Evolutionary conservation across 2,888 invertebrate genomes (phyloP), one percentile per base, ranked within the genome.

Genomic region (Papilio protenor): DNA sequence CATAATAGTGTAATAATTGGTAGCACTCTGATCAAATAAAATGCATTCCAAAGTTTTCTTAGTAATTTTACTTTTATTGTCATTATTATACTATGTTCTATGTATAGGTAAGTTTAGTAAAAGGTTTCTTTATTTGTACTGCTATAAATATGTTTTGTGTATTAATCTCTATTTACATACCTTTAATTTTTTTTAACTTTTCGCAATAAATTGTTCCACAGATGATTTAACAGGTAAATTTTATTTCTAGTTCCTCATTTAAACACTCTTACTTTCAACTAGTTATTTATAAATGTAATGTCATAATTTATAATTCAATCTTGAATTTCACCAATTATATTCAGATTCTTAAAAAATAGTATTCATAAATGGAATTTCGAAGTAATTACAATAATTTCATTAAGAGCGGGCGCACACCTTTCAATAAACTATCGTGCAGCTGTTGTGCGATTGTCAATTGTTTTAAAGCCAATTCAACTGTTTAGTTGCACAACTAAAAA

Each of bases 41-140:
- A 74, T 74, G 74, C 4, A 74, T 61, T 74, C 45, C 18, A 74
- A 49, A 61, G 64, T 23, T 27, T 47, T 47, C 23, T 23, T 74
- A 23, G 47, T 74, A 47, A 23, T 74, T 61, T 18, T 74, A 59
- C 18, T 61, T 64, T 61, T 74, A 61, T 64, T 74, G 16, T 18
- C 74, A 47, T 64, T 74, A 49, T 47, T 74, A 47, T 61, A 47
- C 27, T 74, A 23, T 55, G 74, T 74, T 10, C 16, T 45, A 27
- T 61, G 74, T 74, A n/a, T 61, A 5, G 61, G 74, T 74, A 74
- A 61, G 73, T 73, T 5, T 5, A 18, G 6, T 55, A 5, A n/a
- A n/a, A 55, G 11, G 3, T 21, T 21, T 55, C 6, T n/a, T 4
- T 27, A 27, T 33, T 33, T 33, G 33, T 33, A 33, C 27, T 33